Percentiles rank a stretch among this genome's conserved stretches.
phyloP scores from a whole-genome alignment of 2,797 vertebrate genomes.

The Luscinia megarhynchos region DNA sequence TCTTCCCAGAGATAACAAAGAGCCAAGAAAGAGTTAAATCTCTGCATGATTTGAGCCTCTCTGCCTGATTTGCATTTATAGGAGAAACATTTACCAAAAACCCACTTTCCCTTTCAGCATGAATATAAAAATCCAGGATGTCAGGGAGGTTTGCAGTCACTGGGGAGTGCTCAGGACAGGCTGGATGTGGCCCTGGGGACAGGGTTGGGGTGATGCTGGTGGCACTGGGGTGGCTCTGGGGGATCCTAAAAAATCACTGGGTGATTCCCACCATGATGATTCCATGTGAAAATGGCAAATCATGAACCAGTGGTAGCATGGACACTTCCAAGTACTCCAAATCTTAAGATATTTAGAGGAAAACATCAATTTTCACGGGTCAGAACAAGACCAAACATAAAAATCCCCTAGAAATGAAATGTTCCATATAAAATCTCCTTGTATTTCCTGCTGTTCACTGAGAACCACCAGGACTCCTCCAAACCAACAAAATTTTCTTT shows the following conservation, averaged over 20 bases:
- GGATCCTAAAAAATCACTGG: not conserved
- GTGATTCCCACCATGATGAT: not conserved
- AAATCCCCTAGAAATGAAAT: not conserved
- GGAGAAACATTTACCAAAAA: accelerated
- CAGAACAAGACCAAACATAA: not conserved
- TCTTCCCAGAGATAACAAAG: not conserved
- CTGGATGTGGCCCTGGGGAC: not conserved
- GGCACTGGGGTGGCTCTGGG: not conserved
- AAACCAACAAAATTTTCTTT: not conserved
- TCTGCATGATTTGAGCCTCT: not conserved
- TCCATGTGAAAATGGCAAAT: not conserved
- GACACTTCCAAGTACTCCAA: not conserved
- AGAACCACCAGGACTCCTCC: not conserved
- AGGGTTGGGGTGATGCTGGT: not conserved
- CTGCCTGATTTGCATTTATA: not conserved
- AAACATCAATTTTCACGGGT: not conserved
- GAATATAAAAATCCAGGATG: not conserved
- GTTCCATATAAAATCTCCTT: not conserved
- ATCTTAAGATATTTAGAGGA: not conserved
- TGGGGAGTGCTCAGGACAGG: not conserved
- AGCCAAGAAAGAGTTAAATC: not conserved
- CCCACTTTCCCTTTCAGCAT: not conserved
- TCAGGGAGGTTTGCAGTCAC: not conserved
- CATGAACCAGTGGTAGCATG: not conserved
- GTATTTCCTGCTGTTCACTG: not conserved